Conservation (phyloP, 2,888 invertebrate species). For the Nomada fucata region DNA sequence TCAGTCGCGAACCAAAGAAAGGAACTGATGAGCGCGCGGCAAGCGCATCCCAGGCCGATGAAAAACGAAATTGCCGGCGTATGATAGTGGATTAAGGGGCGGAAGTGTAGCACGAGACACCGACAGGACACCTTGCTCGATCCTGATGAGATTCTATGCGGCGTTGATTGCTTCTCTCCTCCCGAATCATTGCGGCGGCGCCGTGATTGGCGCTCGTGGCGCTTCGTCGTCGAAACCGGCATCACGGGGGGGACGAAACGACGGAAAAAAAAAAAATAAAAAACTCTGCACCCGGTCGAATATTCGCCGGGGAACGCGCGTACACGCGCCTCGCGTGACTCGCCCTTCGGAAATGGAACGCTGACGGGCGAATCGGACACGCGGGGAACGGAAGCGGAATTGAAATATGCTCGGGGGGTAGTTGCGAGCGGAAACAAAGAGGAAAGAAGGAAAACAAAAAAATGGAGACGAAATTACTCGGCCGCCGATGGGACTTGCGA, state of each 20-base stretch:
- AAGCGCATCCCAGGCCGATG: not conserved
- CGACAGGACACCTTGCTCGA: constrained; percentile 49
- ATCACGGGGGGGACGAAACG: not conserved
- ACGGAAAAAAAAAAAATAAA: not conserved
- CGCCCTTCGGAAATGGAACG: constrained; percentile 50
- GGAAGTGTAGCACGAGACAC: constrained; percentile 5
- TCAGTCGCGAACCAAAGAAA: constrained; percentile 9
- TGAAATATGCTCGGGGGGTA: constrained; percentile 28
- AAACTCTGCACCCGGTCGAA: not conserved
- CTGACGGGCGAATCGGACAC: constrained; percentile 19
- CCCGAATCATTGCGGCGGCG: constrained; percentile 42
- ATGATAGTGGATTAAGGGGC: not conserved
- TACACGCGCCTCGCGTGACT: not conserved
- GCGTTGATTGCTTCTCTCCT: constrained; percentile 65
- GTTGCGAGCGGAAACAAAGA: not conserved
- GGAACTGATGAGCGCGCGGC: constrained; percentile 15
- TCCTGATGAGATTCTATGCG: constrained; percentile 66
- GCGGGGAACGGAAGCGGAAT: constrained; percentile 7
- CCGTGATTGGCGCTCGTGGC: constrained; percentile 48
- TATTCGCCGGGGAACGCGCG: constrained; percentile 23
- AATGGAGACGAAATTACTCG: constrained; percentile 18
- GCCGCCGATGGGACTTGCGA: constrained; percentile 3
- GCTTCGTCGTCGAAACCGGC: constrained; percentile 13
- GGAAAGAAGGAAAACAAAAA: not conserved
- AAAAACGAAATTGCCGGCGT: constrained; percentile 23